Evolutionary conservation across 2,113 vertebrate genomes (phyloP).

Genomic region (Harpagus bidentatus): DNA sequence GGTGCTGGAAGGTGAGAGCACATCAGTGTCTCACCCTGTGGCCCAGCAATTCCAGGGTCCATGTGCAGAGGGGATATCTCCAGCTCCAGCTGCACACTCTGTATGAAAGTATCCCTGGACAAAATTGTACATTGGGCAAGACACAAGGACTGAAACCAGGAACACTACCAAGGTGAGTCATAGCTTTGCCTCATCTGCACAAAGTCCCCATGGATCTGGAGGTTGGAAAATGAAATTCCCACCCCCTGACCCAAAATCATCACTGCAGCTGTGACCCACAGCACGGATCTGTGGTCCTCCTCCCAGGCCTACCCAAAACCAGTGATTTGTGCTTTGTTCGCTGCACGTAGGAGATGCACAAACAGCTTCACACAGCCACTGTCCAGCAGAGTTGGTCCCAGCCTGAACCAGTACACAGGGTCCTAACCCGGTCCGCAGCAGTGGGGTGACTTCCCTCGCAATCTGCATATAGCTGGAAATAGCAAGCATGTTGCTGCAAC

Average conservation of each 20-base stretch:
- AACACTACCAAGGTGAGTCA: neutral
- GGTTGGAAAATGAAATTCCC: neutral
- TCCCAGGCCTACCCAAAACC: neutral
- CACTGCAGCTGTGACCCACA: neutral
- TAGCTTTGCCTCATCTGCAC: neutral
- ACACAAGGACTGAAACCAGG: neutral
- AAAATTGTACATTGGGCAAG: neutral
- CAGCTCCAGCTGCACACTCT: neutral
- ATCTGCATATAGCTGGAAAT: neutral
- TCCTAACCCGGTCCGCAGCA: neutral
- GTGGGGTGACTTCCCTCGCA: neutral
- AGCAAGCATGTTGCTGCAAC: neutral
- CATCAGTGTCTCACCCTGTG: neutral
- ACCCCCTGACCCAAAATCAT: neutral
- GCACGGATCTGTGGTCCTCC: neutral
- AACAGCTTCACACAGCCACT: neutral
- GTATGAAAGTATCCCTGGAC: neutral
- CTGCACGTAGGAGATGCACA: rapidly evolving
- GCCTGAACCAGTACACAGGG: neutral
- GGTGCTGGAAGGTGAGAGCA: neutral
- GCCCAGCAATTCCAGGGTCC: neutral
- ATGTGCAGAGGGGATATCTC: neutral
- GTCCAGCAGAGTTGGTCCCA: neutral
- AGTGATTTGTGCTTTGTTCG: rapidly evolving
- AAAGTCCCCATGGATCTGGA: neutral